Conservation (phyloP, 1,140 invertebrate genomes). For the Melanaphis sacchari region DNA sequence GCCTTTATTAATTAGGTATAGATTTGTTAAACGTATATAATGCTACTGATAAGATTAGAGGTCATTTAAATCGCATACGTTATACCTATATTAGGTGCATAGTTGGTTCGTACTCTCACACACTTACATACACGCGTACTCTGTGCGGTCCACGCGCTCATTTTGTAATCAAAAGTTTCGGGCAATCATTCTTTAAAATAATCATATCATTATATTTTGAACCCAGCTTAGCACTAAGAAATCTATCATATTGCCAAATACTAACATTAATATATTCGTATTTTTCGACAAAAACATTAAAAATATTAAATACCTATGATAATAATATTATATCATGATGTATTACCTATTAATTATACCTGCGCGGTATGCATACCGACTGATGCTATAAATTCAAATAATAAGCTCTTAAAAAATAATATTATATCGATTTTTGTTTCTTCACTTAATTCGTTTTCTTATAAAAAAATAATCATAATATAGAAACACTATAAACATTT, state of each 20-base stretch:
- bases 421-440: background rate
- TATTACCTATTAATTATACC: background rate
- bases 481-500: no score
- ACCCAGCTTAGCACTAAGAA: background rate
- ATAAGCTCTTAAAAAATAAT: background rate
- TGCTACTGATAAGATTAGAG: constrained; percentile 39
- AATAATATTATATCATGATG: background rate
- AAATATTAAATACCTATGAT: background rate
- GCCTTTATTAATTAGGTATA: constrained; percentile 37
- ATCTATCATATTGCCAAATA: background rate
- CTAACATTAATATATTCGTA: background rate
- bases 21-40: background rate
- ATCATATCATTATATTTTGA: background rate
- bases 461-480: background rate
- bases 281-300: background rate
- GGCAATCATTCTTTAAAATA: background rate
- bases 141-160: background rate
- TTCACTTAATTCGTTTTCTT: background rate
- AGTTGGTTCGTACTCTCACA: background rate
- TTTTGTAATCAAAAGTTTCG: background rate
- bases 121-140: background rate
- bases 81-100: background rate
- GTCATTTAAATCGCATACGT: background rate
- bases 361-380: no score
- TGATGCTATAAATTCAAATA: background rate